Base-by-base conservation (phyloP, 2,797 vertebrate genomes). In the Spinus olivaceus region DNA sequence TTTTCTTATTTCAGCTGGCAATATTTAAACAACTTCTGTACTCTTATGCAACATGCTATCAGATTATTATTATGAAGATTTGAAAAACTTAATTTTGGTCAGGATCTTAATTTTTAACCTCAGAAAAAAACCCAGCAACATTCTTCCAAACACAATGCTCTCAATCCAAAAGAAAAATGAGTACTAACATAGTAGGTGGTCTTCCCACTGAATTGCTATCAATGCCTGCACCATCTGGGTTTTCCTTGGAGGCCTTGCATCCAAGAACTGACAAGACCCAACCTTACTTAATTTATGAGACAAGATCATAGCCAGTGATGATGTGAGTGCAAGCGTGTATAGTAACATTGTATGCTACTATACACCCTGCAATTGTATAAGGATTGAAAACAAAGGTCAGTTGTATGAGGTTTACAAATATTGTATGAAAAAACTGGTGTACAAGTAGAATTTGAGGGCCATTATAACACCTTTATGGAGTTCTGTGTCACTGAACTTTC, bases 201-300 rank as follows among this genome's bases (percentile, higher is more conserved):
- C 96, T 94, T 96, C 90, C 41, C 65, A 30, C 47, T 88, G 94
- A 94, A 90, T 60, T 77, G 37, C 87, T 94, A 91, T 95, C 93
- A 94, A 86, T 96, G 96, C 88, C 92, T 96, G 72, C 80, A 96
- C 92, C 95, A 96, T 97, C 96, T 97, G 97, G 93, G 83, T 96
- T 97, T 97, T 97, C 92, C 95, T 95, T 91, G 81, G 96, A 96
- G 95, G 66, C 70, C 51, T 96, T 51, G 80, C 90, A 80, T 92
- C 88, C 92, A 94, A 96, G 85, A 96, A 88, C 90, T 95, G 94
- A 94, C 96, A 96, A 90, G 83, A 96, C 84, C 16, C 82, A 97
- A 96, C 90, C 82, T 95, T 91, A 72, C 50, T 90, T 96, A 96
- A 96, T 96, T 97, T 97, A 97, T 95, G 95, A 92, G 88, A 92